Evolutionary conservation across 2,888 invertebrate genomes (phyloP).

Genomic region (Helicoverpa assulta): DNA sequence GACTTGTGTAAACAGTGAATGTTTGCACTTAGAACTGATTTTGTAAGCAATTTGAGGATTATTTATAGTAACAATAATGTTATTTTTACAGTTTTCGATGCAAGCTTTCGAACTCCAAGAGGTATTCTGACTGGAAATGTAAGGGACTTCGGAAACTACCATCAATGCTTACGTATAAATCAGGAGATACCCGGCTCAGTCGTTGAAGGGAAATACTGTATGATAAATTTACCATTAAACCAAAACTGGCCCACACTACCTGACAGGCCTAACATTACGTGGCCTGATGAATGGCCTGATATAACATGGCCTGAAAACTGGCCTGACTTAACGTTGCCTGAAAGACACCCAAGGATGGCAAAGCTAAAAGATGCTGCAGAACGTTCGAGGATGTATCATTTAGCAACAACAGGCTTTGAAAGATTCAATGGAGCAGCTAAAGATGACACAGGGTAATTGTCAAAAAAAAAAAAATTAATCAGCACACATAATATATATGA

Average conservation of each 20-base stretch:
- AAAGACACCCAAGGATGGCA: constrained; percentile 17
- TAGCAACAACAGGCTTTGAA: constrained; percentile 16
- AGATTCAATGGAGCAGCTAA: constrained; percentile 35
- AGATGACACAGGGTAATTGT: constrained; percentile 6
- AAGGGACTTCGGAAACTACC: constrained; percentile 74
- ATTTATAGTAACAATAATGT: background rate
- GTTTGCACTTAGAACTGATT: too few species aligned
- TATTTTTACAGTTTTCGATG: constrained; percentile 73
- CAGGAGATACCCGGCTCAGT: constrained; percentile 61
- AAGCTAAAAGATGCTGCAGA: constrained; percentile 33
- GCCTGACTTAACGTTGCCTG: constrained; percentile 47
- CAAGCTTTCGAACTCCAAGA: constrained; percentile 75
- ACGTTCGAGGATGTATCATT: constrained; percentile 35
- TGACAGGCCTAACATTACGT: constrained; percentile 50
- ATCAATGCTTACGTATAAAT: constrained; percentile 75
- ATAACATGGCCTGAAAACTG: constrained; percentile 45
- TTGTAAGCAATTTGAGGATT: too few species aligned
- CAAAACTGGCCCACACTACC: constrained; percentile 64
- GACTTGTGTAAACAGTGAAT: too few species aligned
- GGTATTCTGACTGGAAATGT: constrained; percentile 73
- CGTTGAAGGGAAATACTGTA: constrained; percentile 80
- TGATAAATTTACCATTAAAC: constrained; percentile 69
- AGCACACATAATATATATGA: too few species aligned
- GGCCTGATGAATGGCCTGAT: constrained; percentile 55
- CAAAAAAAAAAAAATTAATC: too few species aligned